Percentiles rank a stretch among this genome's conserved stretches.
Evolutionary conservation across 2,113 vertebrate genomes (phyloP).

Genomic region (Xiphias gladius): DNA sequence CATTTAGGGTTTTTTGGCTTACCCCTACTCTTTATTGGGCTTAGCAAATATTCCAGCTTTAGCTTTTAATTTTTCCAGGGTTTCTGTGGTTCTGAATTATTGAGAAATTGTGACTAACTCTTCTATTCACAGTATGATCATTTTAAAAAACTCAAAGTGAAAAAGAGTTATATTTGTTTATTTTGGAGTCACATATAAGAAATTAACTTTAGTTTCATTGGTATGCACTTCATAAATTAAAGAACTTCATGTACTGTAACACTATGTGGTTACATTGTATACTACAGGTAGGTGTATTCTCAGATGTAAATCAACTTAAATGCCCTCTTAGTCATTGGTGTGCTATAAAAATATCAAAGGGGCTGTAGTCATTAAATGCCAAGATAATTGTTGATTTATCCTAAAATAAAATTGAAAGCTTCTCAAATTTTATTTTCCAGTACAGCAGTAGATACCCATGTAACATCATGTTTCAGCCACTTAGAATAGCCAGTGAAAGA

Average conservation of each 20-base stretch:
- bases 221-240: neutral
- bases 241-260: neutral
- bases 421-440: neutral
- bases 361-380: neutral
- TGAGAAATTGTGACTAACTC: neutral
- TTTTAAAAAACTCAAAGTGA: neutral
- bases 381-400: conserved; percentile 10
- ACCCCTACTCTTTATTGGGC: neutral
- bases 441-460: conserved; percentile 5
- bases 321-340: neutral
- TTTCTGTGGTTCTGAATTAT: neutral
- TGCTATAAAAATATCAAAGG: neutral
- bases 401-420: conserved; percentile 14
- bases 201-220: neutral
- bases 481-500: neutral
- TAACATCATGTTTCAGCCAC: neutral
- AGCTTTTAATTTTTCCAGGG: neutral
- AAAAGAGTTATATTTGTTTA: neutral
- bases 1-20: conserved; percentile 7
- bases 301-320: neutral
- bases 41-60: conserved; percentile 30
- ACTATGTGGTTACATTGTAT: neutral
- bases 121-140: neutral
- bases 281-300: neutral
- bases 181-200: neutral